Evolutionary conservation across 2,113 vertebrate species (phyloP).

Genomic region (Dasypus novemcinctus): DNA sequence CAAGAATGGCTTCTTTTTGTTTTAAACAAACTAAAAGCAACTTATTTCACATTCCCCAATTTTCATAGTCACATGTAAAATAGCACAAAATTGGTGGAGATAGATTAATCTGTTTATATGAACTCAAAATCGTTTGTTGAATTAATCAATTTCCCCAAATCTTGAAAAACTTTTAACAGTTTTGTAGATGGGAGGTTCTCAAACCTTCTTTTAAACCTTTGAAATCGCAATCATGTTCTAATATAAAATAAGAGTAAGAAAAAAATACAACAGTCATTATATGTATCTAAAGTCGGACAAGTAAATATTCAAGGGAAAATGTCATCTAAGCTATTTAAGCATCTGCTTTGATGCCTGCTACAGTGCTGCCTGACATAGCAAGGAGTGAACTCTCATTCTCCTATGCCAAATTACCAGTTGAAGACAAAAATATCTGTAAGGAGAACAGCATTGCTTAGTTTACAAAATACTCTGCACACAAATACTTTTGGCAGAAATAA

Average conservation of each 20-base stretch:
- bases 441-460: neutral
- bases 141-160: neutral
- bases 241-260: neutral
- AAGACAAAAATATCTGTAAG: neutral
- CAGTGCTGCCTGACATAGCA: neutral
- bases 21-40: neutral
- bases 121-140: neutral
- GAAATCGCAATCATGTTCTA: neutral
- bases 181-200: neutral
- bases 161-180: neutral
- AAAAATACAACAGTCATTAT: neutral
- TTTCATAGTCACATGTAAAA: neutral
- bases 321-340: neutral
- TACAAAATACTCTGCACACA: neutral
- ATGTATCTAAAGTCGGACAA: neutral
- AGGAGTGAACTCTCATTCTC: neutral
- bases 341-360: neutral
- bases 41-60: neutral
- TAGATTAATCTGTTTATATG: neutral
- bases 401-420: neutral
- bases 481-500: neutral
- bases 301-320: neutral
- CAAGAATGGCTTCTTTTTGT: neutral
- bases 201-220: neutral
- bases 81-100: neutral